These are phyloP conservation scores for Elysia chlorotica DNA, from an alignment of 1,140 invertebrate species.

Conservation along the genomic window DNA sequence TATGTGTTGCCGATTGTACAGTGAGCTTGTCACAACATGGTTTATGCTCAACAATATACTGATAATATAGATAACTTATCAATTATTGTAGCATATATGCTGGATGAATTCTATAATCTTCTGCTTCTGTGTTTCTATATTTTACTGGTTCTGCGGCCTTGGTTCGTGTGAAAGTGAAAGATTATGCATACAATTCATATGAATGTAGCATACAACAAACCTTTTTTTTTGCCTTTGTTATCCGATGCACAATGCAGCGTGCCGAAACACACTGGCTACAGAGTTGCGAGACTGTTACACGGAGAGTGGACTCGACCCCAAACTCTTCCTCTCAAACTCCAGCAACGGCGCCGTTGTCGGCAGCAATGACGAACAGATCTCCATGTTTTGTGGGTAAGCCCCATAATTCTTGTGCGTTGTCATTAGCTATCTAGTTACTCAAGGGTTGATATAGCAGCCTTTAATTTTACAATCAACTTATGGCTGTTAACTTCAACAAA, in stretches of 20 bases:
- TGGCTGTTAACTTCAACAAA: neutral
- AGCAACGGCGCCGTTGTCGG: slow-evolving; percentile 23
- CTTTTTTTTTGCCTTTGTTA: neutral
- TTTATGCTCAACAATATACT: too few species aligned
- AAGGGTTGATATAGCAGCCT: neutral
- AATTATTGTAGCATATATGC: neutral
- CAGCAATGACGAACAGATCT: slow-evolving; percentile 5
- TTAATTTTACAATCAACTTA: neutral
- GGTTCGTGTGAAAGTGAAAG: neutral
- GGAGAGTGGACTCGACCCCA: neutral
- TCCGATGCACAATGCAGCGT: slow-evolving; percentile 8
- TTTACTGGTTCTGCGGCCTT: neutral
- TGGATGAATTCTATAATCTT: neutral
- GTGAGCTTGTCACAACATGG: too few species aligned
- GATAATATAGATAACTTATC: too few species aligned
- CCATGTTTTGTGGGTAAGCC: slow-evolving; percentile 18
- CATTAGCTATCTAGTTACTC: neutral
- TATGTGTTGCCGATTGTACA: too few species aligned
- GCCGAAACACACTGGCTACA: slow-evolving; percentile 6
- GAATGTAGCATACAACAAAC: neutral
- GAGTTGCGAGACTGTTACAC: slow-evolving; percentile 21
- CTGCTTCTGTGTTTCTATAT: neutral
- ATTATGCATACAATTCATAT: neutral
- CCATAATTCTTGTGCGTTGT: neutral
- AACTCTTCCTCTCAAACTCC: slow-evolving; percentile 26